Evolutionary conservation across 2,113 vertebrate species (phyloP).

Genomic region (Erpornis zantholeuca): DNA sequence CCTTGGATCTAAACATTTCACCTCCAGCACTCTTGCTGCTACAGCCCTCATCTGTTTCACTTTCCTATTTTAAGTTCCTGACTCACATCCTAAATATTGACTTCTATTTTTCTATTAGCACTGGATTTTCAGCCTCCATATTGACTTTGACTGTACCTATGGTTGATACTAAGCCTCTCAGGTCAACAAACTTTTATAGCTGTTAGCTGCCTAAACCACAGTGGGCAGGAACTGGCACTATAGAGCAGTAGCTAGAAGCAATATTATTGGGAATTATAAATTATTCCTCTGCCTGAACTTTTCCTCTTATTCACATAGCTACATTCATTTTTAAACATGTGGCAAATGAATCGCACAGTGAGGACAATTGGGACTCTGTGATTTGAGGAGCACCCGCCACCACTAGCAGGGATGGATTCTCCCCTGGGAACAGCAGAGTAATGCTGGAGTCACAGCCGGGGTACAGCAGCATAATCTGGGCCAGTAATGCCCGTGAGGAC

Average conservation of each 20-base stretch:
- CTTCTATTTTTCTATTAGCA: constrained; percentile 81
- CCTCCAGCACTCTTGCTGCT: constrained; percentile 69
- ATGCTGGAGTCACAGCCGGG: neutral
- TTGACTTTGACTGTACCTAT: constrained; percentile 80
- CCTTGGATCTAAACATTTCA: constrained; percentile 66
- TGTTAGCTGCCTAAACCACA: constrained; percentile 74
- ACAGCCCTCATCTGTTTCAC: constrained; percentile 72
- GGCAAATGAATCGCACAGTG: neutral
- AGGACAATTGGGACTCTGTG: constrained; percentile 53
- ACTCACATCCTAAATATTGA: constrained; percentile 81
- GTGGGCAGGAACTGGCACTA: constrained; percentile 68
- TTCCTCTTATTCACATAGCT: constrained; percentile 68
- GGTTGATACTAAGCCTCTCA: constrained; percentile 79
- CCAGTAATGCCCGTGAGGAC: neutral
- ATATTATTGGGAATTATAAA: constrained; percentile 60
- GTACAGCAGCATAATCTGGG: neutral
- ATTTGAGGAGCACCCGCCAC: constrained; percentile 8
- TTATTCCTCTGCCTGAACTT: constrained; percentile 63
- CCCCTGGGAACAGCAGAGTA: neutral
- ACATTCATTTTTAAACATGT: constrained; percentile 60
- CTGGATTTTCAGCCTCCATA: constrained; percentile 77
- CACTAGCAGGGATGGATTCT: neutral
- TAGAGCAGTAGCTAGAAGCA: constrained; percentile 62
- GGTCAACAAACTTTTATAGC: constrained; percentile 81
- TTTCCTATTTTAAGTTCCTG: constrained; percentile 79